Evolutionary conservation across 2,113 vertebrate genomes (phyloP), one percentile per base, ranked within the genome.

Genomic region (Strigops habroptila): DNA sequence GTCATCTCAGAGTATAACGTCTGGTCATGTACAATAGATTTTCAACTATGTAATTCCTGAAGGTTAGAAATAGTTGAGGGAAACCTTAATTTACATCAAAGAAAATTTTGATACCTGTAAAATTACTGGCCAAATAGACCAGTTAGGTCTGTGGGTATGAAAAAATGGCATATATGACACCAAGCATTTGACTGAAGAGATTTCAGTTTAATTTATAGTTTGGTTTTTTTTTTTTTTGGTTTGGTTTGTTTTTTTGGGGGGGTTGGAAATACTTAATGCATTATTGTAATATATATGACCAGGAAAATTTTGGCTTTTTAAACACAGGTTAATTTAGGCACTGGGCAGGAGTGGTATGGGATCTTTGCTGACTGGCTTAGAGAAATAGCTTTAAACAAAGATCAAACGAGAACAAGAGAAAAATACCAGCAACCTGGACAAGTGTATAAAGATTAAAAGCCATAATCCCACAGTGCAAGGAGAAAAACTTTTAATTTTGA

Each of bases 191-290:
- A 87, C 4, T 59, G 27, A 86, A 80, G 59, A 73, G 9, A 31
- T 48, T 92, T 53, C 28, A 69, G 10, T 39, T 75, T 82, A 84
- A 63, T 49, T 30, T 62, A 10, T 14, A 1, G 39, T 39, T 8
- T 8, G 39, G 21, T 17, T 30, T 53, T 52, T 52, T 28, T 57
- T n/a, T 55, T 30, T 18, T n/a, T 33, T 57, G 21, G 11, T 57
- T 33, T 57, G 30, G 1, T 9, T 57, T 12, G n/a, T 37, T 74
- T 37, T 68, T 23, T 2, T 4, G 3, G 7, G 4, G 5, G 1
- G 3, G 13, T 39, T 39, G 12, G 9, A 35, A 53, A 37, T 73
- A 53, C 7, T 69, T 48, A n/a, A 14, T 83, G 28, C 14, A 24
- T 25, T 13, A 37, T 83, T 53, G 41, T 80, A n/a, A 65, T 53